phyloP scores from a whole-genome alignment of 2,888 invertebrate species.

The Caenorhabditis parvicauda region DNA sequence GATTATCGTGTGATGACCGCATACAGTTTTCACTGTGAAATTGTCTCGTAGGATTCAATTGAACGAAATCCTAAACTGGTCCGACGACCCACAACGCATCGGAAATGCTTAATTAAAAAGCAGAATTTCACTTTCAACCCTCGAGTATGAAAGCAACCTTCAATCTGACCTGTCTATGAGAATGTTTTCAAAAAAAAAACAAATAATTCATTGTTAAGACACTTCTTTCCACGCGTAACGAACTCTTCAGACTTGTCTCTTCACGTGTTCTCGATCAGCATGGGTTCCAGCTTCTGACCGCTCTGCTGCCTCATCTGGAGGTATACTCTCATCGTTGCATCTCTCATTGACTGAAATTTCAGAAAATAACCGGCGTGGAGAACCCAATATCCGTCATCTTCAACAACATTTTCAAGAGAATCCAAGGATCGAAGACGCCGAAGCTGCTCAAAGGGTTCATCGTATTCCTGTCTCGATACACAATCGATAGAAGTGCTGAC shows the following conservation, averaged over 20 bases:
- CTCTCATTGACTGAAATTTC: background rate
- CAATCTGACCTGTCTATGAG: too few relatives aligned
- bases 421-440: conserved; percentile 88
- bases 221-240: background rate
- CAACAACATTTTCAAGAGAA: conserved; percentile 52
- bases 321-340: background rate
- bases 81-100: too few relatives aligned
- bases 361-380: conserved; percentile 10
- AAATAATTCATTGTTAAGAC: too few relatives aligned
- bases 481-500: conserved; percentile 77
- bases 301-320: conserved; percentile 70
- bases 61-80: too few relatives aligned
- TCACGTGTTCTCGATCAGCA: conserved; percentile 93
- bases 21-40: conserved; percentile 67
- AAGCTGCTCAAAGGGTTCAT: conserved; percentile 86
- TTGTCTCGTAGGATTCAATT: too few relatives aligned
- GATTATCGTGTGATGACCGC: conserved; percentile 73
- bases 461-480: conserved; percentile 84
- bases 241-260: conserved; percentile 80
- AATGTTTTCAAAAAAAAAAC: too few relatives aligned
- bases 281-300: conserved; percentile 86
- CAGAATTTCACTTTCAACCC: too few relatives aligned
- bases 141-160: too few relatives aligned
- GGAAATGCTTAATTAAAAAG: too few relatives aligned
- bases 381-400: conserved; percentile 26